Evolutionary conservation across 1,140 invertebrate genomes (phyloP), one percentile per base, ranked within the genome.

Genomic region (Monochamus saltuarius): DNA sequence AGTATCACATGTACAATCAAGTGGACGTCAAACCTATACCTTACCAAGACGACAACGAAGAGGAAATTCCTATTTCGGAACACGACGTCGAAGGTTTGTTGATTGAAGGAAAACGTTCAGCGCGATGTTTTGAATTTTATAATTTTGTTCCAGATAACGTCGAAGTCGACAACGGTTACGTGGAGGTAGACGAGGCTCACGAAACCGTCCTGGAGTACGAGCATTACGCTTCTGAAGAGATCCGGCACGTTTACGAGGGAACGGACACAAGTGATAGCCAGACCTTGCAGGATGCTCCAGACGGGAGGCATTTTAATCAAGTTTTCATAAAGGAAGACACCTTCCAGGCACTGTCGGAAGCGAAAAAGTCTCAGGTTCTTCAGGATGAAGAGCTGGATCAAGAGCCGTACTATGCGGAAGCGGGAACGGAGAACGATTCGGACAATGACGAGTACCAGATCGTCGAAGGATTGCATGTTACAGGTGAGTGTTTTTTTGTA

Each of bases 401-500:
- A 1, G 10, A 42, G n/a, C 39, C 4, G 16, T 16, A 13, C 10
- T 16, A 42, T 42, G 39, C 42, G 22, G 10, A 42, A 38, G n/a
- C n/a, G n/a, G 10, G 35, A 10, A 47, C 0, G 37, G 34, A 43
- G 2, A 56, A 61, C 19, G 58, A 65, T 50, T 61, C 59, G 37
- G 52, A 57, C 7, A 53, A 47, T 54, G 59, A 57, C n/a, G 63
- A 67, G 17, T 70, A 65, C 57, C 50, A 70, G 37, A 60, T 66
- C 19, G 64, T 64, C 2, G 66, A 67, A 38, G 59, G 66, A 10
- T 13, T 66, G 9, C 66, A 62, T 37, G 61, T 68, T 14, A 66
- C 66, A 46, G 68, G 63, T 47, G 68, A 39, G 35, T 53, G 7
- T n/a, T 16, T 7, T 43, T 9, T 43, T 17, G n/a, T n/a, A 3